Evolutionary conservation across 2,888 invertebrate species (phyloP).

Genomic region (Trachelus tabidus): DNA sequence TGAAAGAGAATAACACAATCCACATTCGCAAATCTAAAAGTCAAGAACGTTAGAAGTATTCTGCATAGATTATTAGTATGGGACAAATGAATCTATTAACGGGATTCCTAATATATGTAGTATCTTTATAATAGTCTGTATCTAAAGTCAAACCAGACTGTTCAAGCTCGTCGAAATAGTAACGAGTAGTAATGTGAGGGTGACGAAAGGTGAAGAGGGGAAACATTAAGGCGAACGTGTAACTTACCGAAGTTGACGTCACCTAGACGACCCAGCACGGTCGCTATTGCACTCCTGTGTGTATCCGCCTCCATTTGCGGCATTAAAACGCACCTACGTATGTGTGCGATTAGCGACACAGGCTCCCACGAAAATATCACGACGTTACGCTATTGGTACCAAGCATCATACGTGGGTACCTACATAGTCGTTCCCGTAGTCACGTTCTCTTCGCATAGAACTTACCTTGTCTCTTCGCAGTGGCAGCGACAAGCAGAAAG

Average conservation of each 20-base stretch:
- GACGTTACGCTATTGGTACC: neutral
- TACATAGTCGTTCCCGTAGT: neutral
- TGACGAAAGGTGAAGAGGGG: neutral
- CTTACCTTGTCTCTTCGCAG: neutral
- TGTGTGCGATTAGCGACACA: neutral
- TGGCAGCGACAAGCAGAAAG: neutral
- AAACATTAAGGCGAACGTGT: constrained; percentile 20
- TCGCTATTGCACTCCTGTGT: constrained; percentile 21
- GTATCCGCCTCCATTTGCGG: constrained; percentile 14
- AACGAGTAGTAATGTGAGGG: neutral
- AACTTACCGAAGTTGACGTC: constrained; percentile 40
- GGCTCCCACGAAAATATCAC: neutral
- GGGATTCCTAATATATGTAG: neutral
- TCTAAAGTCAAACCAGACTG: neutral
- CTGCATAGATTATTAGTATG: neutral
- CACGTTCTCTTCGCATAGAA: neutral
- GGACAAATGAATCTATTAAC: neutral
- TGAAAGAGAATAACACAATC: neutral
- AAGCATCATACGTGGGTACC: neutral
- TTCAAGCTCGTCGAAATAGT: neutral
- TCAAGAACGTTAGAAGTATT: neutral
- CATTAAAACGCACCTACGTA: neutral
- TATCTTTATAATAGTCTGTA: neutral
- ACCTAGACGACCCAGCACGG: constrained; percentile 29
- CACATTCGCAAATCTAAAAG: neutral